Conservation (phyloP, 2,113 vertebrate species). For the Ursus arctos region DNA sequence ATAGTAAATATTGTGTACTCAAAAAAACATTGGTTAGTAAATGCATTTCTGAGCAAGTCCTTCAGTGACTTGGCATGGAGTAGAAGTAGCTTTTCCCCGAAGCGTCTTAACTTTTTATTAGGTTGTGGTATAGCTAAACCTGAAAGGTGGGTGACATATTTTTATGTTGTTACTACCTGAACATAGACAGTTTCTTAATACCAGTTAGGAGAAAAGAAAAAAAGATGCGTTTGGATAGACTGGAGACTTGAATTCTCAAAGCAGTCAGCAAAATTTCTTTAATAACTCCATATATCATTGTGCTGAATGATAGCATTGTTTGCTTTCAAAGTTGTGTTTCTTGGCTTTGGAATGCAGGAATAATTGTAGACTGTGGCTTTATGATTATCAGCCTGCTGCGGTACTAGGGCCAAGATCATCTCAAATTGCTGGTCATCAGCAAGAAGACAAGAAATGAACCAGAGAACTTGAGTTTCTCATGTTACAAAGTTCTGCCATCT, state of each 20-base stretch:
- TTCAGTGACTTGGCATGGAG: background rate
- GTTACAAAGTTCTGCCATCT: background rate
- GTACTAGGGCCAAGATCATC: constrained; percentile 21
- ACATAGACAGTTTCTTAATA: constrained; percentile 27
- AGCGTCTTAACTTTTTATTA: constrained; percentile 40
- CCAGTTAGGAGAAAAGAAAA: background rate
- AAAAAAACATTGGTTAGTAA: background rate
- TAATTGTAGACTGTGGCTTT: constrained; percentile 61
- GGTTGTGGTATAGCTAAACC: background rate
- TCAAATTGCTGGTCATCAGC: constrained; percentile 40
- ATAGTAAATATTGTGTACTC: background rate
- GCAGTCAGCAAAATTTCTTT: constrained; percentile 61
- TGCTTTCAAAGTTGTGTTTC: constrained; percentile 70
- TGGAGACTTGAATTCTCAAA: constrained; percentile 55
- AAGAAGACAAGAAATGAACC: background rate
- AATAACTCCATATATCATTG: constrained; percentile 38
- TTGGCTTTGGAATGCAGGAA: constrained; percentile 61
- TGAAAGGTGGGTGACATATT: constrained; percentile 3
- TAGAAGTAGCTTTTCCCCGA: background rate
- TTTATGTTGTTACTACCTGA: constrained; percentile 14
- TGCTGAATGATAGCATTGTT: constrained; percentile 62
- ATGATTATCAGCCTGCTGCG: background rate
- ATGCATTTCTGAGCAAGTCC: background rate
- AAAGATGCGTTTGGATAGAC: background rate
- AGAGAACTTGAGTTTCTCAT: background rate